A percentile compares a stretch with the other conserved stretches of the same genome.
phyloP scores from a whole-genome alignment of 2,888 invertebrate genomes.

The Rhodophaea formosa region DNA sequence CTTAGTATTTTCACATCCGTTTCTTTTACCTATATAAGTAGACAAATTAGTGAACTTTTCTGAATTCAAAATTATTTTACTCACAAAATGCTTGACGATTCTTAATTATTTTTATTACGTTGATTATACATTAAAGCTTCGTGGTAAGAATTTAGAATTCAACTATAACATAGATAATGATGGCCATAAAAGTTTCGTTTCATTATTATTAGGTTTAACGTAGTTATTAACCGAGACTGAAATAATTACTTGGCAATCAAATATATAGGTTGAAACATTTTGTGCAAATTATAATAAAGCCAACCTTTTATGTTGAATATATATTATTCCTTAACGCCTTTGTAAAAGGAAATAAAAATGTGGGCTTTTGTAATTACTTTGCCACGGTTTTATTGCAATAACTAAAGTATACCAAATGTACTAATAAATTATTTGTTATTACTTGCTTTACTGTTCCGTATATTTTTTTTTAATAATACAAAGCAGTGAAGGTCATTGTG shows the following conservation, averaged over 20 bases:
- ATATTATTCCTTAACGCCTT: not conserved
- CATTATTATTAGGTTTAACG: not conserved
- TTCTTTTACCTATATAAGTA: too few species aligned
- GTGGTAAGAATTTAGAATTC: not conserved
- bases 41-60: too few species aligned
- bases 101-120: not conserved
- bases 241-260: not conserved
- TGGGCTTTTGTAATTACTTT: slow-evolving; percentile 3
- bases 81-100: not conserved
- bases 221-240: slow-evolving; percentile 1
- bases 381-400: not conserved
- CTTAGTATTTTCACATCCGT: too few species aligned
- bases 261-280: not conserved
- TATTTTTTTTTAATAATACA: not conserved
- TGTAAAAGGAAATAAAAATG: not conserved
- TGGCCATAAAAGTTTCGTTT: slow-evolving; percentile 6
- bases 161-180: slow-evolving; percentile 6
- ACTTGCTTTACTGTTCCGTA: not conserved
- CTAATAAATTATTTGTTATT: slow-evolving; percentile 8
- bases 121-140: slow-evolving; percentile 2
- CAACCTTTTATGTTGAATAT: slow-evolving; percentile 3
- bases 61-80: not conserved
- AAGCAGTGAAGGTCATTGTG: not conserved
- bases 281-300: not conserved
- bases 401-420: not conserved